Percentiles rank a stretch among this genome's conserved stretches.
phyloP scores from a whole-genome alignment of 2,113 vertebrate genomes.

The Emydura subglobosa region DNA sequence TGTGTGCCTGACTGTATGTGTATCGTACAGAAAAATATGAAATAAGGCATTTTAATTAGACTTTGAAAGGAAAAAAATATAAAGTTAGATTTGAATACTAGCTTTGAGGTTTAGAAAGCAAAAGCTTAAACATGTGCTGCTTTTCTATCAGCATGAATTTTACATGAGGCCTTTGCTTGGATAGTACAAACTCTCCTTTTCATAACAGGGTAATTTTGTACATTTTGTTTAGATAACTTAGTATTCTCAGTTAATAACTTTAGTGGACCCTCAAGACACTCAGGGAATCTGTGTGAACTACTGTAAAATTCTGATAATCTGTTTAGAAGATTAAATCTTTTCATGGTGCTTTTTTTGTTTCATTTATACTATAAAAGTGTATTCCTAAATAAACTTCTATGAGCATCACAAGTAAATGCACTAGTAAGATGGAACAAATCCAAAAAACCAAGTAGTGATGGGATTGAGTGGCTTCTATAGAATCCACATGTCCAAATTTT shows the following conservation, averaged over 20 bases:
- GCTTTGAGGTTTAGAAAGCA: neutral
- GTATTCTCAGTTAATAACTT: neutral
- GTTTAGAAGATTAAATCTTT: neutral
- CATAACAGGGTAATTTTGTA: rapidly evolving
- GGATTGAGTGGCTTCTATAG: neutral
- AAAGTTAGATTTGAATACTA: neutral
- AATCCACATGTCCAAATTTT: neutral
- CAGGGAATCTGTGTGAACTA: neutral
- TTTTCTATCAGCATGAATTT: neutral
- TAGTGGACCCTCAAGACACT: neutral
- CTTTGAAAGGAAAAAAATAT: neutral
- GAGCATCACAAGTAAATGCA: neutral
- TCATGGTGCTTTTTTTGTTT: neutral
- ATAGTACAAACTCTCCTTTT: neutral
- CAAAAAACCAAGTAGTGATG: neutral
- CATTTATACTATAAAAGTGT: neutral
- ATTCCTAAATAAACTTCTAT: neutral
- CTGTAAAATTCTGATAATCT: neutral
- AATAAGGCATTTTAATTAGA: neutral
- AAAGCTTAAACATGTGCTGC: neutral
- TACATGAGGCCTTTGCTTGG: neutral
- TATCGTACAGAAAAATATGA: neutral
- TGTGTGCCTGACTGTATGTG: neutral
- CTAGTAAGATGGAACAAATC: neutral
- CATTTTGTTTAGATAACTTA: neutral